Percentiles rank a stretch among this genome's conserved stretches.
Evolutionary conservation across 2,888 invertebrate species (phyloP).

Genomic region (Mythimna vitellina): DNA sequence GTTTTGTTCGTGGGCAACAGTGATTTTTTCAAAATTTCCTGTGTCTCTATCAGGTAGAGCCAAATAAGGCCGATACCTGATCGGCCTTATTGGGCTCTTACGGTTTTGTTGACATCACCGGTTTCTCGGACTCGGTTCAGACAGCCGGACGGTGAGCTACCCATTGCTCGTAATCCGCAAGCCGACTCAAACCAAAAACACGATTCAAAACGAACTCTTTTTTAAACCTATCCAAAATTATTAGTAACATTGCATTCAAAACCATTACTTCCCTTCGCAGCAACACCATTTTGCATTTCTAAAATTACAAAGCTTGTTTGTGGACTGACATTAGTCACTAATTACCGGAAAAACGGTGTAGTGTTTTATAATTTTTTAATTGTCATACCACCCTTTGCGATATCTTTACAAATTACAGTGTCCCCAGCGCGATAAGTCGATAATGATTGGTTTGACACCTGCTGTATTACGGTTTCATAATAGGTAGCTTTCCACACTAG

Average conservation of each 20-base stretch:
- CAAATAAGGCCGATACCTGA: too few relatives aligned
- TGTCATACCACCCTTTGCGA: constrained; percentile 54
- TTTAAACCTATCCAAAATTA: not conserved
- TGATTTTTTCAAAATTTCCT: too few relatives aligned
- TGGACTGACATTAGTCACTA: constrained; percentile 23
- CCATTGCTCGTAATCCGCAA: too few relatives aligned
- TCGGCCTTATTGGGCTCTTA: too few relatives aligned
- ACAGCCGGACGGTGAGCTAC: too few relatives aligned
- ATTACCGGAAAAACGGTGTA: constrained; percentile 44
- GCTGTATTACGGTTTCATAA: constrained; percentile 58
- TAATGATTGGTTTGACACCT: constrained; percentile 87
- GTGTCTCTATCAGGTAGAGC: too few relatives aligned
- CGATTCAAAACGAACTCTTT: not conserved
- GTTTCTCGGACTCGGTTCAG: too few relatives aligned
- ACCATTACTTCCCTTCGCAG: not conserved
- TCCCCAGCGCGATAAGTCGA: constrained; percentile 82
- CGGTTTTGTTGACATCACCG: too few relatives aligned
- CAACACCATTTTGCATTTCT: not conserved
- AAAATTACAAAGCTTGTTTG: constrained; percentile 33
- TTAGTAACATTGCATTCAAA: constrained; percentile 2
- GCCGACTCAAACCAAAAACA: too few relatives aligned
- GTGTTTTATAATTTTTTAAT: constrained; percentile 58
- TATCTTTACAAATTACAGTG: constrained; percentile 63
- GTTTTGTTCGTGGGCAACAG: too few relatives aligned
- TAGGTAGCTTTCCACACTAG: constrained; percentile 36